These are phyloP conservation scores for Chaetodon trifascialis DNA, from an alignment of 2,113 vertebrate species.

Conservation along the genomic window DNA sequence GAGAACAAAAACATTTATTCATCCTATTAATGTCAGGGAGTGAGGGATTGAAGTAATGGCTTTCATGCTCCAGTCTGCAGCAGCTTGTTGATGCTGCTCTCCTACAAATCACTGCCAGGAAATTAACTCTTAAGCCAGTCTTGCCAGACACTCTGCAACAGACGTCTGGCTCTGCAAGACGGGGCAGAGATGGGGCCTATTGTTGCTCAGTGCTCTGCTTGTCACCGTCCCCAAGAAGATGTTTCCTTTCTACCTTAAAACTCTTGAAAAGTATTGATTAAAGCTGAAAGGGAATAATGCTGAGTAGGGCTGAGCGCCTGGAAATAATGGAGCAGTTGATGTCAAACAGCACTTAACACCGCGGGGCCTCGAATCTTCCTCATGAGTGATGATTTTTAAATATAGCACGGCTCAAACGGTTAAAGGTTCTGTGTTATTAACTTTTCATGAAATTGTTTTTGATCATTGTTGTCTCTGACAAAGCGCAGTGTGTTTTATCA, in stretches of 20 bases:
- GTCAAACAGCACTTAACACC: conserved; percentile 24
- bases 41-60: conserved; percentile 79
- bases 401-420: neutral
- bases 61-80: conserved; percentile 72
- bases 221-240: conserved; percentile 48
- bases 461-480: neutral
- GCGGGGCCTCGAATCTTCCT: neutral
- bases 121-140: conserved; percentile 76
- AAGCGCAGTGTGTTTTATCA: neutral
- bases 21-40: conserved; percentile 82
- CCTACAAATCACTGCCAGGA: conserved; percentile 78
- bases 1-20: conserved; percentile 82
- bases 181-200: conserved; percentile 27
- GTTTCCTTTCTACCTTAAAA: conserved; percentile 50
- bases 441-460: conserved; percentile 7
- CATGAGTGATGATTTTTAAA: conserved; percentile 6
- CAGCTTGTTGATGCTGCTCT: conserved; percentile 74
- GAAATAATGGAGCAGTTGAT: conserved; percentile 33
- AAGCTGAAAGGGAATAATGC: conserved; percentile 47
- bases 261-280: conserved; percentile 62
- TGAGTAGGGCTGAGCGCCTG: conserved; percentile 2
- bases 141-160: conserved; percentile 60
- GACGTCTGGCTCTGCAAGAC: conserved; percentile 61
- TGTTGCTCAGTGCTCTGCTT: conserved; percentile 48
- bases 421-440: conserved; percentile 20